Evolutionary conservation across 2,888 invertebrate genomes (phyloP), one percentile per base, ranked within the genome.

Genomic region (Listrodromus nycthemerus): DNA sequence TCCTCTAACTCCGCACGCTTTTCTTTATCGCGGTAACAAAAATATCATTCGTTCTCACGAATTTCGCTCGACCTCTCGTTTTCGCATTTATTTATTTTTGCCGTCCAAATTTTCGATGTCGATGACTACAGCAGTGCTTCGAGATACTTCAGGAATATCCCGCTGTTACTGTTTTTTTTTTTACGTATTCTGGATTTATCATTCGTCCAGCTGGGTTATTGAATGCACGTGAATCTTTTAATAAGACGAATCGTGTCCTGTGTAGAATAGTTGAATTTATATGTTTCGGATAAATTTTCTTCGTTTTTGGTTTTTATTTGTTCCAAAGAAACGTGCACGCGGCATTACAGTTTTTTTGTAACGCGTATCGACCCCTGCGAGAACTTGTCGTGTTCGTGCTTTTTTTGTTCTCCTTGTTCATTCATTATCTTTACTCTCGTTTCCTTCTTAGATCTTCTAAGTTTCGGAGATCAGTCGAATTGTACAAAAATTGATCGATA

Each of bases 401-500:
- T 21, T 55, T 41, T 7, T 21, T 71, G 33, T 33, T 71, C 13
- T n/a, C 73, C 19, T 52, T 48, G 6, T 37, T 16, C 37, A 67
- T 41, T 4, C 21, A 16, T 50, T 2, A 58, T 73, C n/a, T 21
- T 41, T 52, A 16, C 6, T 48, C 41, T 69, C 16, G 21, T 75
- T 80, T 37, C 21, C 21, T 61, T 66, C 63, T 37, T 66, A 8
- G 7, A n/a, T 58, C 50, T 50, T 58, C 19, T 37, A 69, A 69
- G n/a, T 73, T 77, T 33, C 71, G 52, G 66, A 76, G 71, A 71
- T 82, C 63, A 45, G 52, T 81, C 63, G 69, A 61, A 78, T 77
- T 61, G 71, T 82, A 77, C 70, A 78, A 82, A 81, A 77, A 79
- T n/a, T 55, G 19, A 55, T 71, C 55, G 65, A 67, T 69, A 41